Evolutionary conservation across 1,140 invertebrate species (phyloP).

Genomic region (Eupeodes corollae): DNA sequence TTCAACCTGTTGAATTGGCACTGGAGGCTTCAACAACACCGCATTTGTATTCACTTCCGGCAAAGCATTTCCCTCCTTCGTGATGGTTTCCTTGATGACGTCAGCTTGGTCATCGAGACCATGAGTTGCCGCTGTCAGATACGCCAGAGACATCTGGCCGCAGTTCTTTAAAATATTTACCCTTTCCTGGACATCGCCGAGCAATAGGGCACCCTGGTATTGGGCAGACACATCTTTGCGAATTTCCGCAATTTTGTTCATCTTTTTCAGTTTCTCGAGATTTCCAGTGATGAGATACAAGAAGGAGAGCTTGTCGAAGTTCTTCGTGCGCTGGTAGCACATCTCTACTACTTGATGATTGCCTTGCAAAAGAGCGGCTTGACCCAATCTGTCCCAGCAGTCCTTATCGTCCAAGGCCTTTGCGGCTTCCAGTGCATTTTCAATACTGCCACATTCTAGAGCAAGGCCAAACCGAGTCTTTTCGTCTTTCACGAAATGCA

Average conservation of each 20-base stretch:
- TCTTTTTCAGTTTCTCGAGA: slow-evolving; percentile 92
- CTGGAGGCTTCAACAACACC: slow-evolving; percentile 69
- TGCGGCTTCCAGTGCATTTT: slow-evolving; percentile 88
- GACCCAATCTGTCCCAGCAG: slow-evolving; percentile 94
- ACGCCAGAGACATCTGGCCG: slow-evolving; percentile 66
- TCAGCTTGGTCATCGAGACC: slow-evolving; percentile 70
- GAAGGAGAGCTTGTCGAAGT: slow-evolving; percentile 98
- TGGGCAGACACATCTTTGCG: slow-evolving; percentile 91
- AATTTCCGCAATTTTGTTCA: slow-evolving; percentile 98
- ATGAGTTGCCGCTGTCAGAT: slow-evolving; percentile 91
- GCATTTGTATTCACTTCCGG: slow-evolving; percentile 67
- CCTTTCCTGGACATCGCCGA: slow-evolving; percentile 87
- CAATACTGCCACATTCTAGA: slow-evolving; percentile 96
- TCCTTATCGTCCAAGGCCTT: slow-evolving; percentile 84
- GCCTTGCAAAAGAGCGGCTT: slow-evolving; percentile 87
- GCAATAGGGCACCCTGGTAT: slow-evolving; percentile 84
- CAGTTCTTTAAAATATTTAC: slow-evolving; percentile 80
- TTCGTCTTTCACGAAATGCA: slow-evolving; percentile 99
- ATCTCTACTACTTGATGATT: slow-evolving; percentile 97
- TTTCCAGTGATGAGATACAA: slow-evolving; percentile 98
- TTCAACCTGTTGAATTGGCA: slow-evolving; percentile 77
- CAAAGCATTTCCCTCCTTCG: slow-evolving; percentile 54
- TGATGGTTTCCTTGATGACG: slow-evolving; percentile 53
- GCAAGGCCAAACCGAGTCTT: slow-evolving; percentile 94
- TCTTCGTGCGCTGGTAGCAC: slow-evolving; percentile 99